A percentile compares a stretch with the other conserved stretches of the same genome.
Evolutionary conservation across 1,140 invertebrate genomes (phyloP).

Genomic region (Drosophila virilis): DNA sequence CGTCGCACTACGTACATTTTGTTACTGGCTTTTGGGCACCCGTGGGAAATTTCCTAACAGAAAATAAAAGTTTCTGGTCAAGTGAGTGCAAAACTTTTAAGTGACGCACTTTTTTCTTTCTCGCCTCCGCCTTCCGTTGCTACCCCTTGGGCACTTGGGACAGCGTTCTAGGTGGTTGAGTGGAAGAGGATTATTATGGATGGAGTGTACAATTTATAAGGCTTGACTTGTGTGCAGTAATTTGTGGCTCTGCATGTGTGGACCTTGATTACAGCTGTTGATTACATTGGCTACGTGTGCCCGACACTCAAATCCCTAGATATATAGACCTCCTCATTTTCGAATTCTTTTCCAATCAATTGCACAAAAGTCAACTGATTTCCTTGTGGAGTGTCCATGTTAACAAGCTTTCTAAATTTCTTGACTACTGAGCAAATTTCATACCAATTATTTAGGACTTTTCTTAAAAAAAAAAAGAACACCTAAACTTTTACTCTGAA

Average conservation of each 20-base stretch:
- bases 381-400: constrained; percentile 16
- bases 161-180: constrained; percentile 21
- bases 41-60: constrained; percentile 82
- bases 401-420: neutral
- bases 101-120: constrained; percentile 75
- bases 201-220: constrained; percentile 38
- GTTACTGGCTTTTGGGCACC: constrained; percentile 44
- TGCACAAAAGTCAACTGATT: constrained; percentile 15
- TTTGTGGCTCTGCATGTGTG: neutral
- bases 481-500: no score
- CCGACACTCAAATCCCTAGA: neutral
- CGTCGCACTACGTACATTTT: constrained; percentile 25
- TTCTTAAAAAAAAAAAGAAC: no score
- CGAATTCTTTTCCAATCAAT: neutral
- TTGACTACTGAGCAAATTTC: neutral
- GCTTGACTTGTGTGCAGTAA: constrained; percentile 16
- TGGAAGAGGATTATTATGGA: constrained; percentile 8
- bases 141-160: neutral
- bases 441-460: no score
- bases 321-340: neutral
- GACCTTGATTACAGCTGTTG: constrained; percentile 44
- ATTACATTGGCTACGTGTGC: constrained; percentile 24
- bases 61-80: constrained; percentile 83
- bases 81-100: constrained; percentile 83
- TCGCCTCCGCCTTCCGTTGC: neutral